Evolutionary conservation across 2,797 vertebrate genomes (phyloP), one percentile per base, ranked within the genome.

Genomic region (Stomatorhinus walkeri): DNA sequence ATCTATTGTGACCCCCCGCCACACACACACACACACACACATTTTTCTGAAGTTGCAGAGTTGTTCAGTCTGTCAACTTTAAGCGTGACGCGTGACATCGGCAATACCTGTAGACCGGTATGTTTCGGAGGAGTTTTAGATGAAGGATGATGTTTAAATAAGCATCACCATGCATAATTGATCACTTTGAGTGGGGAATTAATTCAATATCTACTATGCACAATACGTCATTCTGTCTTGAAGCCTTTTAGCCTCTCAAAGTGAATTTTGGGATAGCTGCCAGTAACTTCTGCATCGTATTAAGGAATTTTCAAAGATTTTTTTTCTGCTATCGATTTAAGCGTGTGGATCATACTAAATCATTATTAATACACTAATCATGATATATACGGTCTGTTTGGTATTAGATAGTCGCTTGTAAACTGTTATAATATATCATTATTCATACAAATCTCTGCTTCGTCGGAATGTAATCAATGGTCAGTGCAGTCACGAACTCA

Each of bases 231-330:
- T 54, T 81, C 87, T 76, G 48, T 88, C 56, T n/a, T 51, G 87
- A 68, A 81, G 48, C 49, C 52, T 79, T 79, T 19, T 79, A 43
- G 72, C 40, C 72, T 84, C 52, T 12, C 56, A 79, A 84, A 88
- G 88, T 88, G 79, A 43, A 84, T 88, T 88, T 79, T 88, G 88
- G 88, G 88, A 88, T 84, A 88, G 22, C 79, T 84, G 88, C 76
- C 88, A 88, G 76, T 84, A 61, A 48, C 56, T 43, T 9, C 22
- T 49, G 88, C 79, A 32, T 56, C 43, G 2, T 84, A 79, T 88
- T 56, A 84, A 83, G 88, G 40, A 84, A 28, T 54, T 85, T 84
- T 84, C 40, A 14, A 88, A 54, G 19, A 48, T 36, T 61, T 81
- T 81, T 81, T 36, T 83, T 51, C 46, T 51, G 36, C 32, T n/a